A percentile compares a stretch with the other conserved stretches of the same genome.
phyloP scores from a whole-genome alignment of 2,113 vertebrate species.

The Etia nguti region DNA sequence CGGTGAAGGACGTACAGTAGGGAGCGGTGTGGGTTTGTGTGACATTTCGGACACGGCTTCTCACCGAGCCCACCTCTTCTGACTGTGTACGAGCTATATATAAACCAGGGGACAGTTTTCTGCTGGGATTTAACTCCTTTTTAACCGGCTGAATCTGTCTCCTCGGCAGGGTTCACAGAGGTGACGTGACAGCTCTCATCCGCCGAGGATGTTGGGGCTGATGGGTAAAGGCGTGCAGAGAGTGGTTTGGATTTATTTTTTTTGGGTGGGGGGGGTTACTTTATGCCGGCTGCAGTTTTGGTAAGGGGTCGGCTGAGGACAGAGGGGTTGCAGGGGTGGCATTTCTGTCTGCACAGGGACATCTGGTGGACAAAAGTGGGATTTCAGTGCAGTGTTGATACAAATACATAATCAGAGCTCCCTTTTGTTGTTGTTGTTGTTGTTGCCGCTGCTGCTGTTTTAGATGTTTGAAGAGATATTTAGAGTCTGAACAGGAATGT shows the following conservation, averaged over 20 bases:
- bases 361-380: constrained; percentile 53
- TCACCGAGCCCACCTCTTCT: background rate
- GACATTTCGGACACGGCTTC: constrained; percentile 42
- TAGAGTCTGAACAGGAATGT: background rate
- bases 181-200: background rate
- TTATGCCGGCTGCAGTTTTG: constrained; percentile 19
- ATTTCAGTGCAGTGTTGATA: background rate
- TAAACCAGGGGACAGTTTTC: background rate
- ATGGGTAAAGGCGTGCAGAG: background rate
- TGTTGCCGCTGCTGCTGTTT: background rate
- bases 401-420: fast-evolving
- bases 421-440: background rate
- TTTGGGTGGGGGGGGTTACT: background rate
- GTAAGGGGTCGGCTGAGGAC: constrained; percentile 63
- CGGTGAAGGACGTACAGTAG: constrained; percentile 46
- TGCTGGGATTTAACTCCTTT: constrained; percentile 26
- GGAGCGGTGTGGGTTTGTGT: constrained; percentile 3
- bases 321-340: background rate
- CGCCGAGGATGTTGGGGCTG: background rate
- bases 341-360: constrained; percentile 67
- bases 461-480: background rate
- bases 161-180: constrained; percentile 3
- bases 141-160: constrained; percentile 13
- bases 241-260: background rate
- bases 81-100: background rate